Evolutionary conservation across 1,140 invertebrate genomes (phyloP).

Genomic region (Dendroctonus valens): DNA sequence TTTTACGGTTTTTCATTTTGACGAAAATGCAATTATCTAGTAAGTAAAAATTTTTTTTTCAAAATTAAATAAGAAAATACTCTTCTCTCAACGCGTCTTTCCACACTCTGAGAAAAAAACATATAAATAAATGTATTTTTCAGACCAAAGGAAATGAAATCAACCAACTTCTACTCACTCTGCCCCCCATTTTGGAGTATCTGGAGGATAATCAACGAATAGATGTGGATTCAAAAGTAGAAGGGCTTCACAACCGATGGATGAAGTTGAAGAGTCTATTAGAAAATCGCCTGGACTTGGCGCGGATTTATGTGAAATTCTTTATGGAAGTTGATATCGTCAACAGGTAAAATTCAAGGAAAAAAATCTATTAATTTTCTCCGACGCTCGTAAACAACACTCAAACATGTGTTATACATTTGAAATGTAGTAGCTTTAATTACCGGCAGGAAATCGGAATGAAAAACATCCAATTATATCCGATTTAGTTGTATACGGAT

Average conservation of each 20-base stretch:
- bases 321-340: conserved; percentile 68
- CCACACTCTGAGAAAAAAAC: too few relatives aligned
- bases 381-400: too few relatives aligned
- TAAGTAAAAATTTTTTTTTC: too few relatives aligned
- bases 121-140: conserved; percentile 15
- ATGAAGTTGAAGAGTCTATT: conserved; percentile 62
- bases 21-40: too few relatives aligned
- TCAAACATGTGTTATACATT: too few relatives aligned
- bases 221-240: conserved; percentile 64
- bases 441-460: too few relatives aligned
- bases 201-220: conserved; percentile 64
- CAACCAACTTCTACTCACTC: conserved; percentile 61
- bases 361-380: neutral
- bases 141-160: conserved; percentile 68
- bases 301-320: conserved; percentile 70
- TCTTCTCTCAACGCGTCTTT: too few relatives aligned
- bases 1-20: too few relatives aligned
- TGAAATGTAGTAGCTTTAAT: too few relatives aligned
- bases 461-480: too few relatives aligned
- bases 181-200: conserved; percentile 65
- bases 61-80: too few relatives aligned
- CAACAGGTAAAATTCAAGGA: conserved; percentile 43
- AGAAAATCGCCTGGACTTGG: conserved; percentile 63
- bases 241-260: conserved; percentile 64
- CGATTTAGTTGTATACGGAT: too few relatives aligned